These are phyloP conservation scores for Pristiophorus japonicus DNA, from an alignment of 2,113 vertebrate genomes.

Conservation along the genomic window DNA sequence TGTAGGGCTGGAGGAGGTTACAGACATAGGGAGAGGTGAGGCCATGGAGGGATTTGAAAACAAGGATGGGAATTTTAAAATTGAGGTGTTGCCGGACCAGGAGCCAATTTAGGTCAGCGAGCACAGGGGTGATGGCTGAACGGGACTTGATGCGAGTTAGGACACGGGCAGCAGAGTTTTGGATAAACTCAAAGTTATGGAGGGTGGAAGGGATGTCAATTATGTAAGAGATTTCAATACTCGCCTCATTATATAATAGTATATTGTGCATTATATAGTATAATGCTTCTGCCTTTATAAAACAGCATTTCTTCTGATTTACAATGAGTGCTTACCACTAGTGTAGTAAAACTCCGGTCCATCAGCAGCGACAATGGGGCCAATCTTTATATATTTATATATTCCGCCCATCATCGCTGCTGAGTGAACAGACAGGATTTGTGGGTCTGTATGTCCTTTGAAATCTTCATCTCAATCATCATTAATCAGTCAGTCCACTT, in stretches of 20 bases:
- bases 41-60: too few species aligned
- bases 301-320: neutral
- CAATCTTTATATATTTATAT: neutral
- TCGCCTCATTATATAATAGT: neutral
- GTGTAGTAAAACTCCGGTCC: neutral
- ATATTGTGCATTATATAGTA: neutral
- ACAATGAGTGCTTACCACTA: neutral
- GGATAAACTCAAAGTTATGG: neutral
- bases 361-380: neutral
- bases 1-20: too few species aligned
- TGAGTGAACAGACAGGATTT: neutral
- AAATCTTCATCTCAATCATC: neutral
- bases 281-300: neutral
- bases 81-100: neutral
- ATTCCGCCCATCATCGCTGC: neutral
- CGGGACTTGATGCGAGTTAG: neutral
- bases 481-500: neutral
- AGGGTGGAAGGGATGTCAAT: neutral
- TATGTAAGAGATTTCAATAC: neutral
- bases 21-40: too few species aligned
- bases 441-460: neutral
- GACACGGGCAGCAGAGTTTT: neutral
- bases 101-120: neutral
- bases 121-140: neutral
- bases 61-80: neutral